Base-by-base conservation (phyloP, 2,797 vertebrate genomes). In the Cirrhinus mrigala region DNA sequence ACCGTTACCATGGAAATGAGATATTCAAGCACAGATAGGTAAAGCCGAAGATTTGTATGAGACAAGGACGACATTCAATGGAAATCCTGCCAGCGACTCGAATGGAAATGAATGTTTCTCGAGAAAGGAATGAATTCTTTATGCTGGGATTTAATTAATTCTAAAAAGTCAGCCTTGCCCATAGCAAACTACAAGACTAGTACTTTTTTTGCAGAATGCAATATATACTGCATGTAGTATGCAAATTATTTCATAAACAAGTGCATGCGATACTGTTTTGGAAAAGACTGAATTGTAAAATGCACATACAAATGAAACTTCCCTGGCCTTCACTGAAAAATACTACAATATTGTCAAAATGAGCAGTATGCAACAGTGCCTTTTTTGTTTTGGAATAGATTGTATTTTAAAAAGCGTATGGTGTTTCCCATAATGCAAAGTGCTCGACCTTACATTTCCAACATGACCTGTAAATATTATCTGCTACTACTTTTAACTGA, bases 21-120 rank as follows among this genome's bases (percentile, higher is more conserved):
- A 66, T 73, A 66, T 79, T 83, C 73, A 79, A 86, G 68, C 74
- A 50, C 66, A 79, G 81, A 79, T 79, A 64, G 83, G 81, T 81
- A 79, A 86, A 83, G 75, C 74, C 29, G 54, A 22, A 40, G 80
- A 82, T 86, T 73, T 86, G 74, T 70, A 70, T 60, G 64, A 83
- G 74, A 78, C 73, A 78, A 86, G 56, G 80, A 78, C 56, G 29
- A 50, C 10, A 50, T 40, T 60, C 56, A 24, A 64, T 85, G 15
- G 33, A 68, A 66, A 68, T 54, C 15, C 27, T 58, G 14, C 15
- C 14, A 8, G 62, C 15, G 3, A 16, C 27, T 29, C 15, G 27
- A 15, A 29, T 15, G 24, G 24, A 66, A 44, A 77, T 68, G 8
- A 24, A 60, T 60, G 40, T 44, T 44, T 9, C 40, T 44, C 40